Percentiles rank a stretch among this genome's conserved stretches.
Conservation (phyloP, 1,140 invertebrate genomes). For the Drosophila dunni region DNA sequence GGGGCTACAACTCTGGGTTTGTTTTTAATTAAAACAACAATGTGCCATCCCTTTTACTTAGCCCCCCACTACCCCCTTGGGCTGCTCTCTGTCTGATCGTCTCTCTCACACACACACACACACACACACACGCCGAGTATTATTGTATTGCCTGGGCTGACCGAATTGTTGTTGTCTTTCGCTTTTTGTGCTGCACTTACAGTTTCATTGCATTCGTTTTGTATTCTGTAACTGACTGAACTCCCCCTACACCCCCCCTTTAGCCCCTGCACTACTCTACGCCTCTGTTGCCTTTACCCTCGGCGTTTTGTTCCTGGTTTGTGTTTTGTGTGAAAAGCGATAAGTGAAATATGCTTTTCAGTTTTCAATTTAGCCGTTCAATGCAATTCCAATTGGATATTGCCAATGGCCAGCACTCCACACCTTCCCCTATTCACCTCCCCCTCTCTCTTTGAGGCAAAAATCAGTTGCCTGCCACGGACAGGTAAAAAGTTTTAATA, state of each 20-base stretch:
- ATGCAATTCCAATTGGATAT: conserved; percentile 80
- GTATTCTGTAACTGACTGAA: conserved; percentile 6
- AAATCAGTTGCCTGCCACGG: conserved; percentile 19
- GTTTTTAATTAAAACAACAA: conserved; percentile 82
- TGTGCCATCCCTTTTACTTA: conserved; percentile 50
- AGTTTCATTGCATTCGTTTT: conserved; percentile 68
- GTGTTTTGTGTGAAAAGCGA: conserved; percentile 80
- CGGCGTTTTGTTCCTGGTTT: conserved; percentile 52
- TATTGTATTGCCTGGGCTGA: conserved; percentile 62
- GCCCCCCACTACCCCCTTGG: conserved; percentile 31
- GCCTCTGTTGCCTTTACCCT: conserved; percentile 5
- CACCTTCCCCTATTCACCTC: neutral
- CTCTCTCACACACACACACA: conserved; percentile 15
- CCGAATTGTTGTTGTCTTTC: conserved; percentile 55
- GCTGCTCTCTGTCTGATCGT: conserved; percentile 10
- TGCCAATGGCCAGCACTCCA: conserved; percentile 55
- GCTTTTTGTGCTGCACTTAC: conserved; percentile 66
- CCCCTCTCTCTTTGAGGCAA: neutral
- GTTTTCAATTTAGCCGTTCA: conserved; percentile 80
- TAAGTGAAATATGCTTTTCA: conserved; percentile 82
- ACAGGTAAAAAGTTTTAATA: conserved; percentile 38
- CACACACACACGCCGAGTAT: conserved; percentile 47
- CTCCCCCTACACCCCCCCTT: neutral
- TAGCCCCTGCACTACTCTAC: neutral
- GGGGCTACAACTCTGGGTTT: conserved; percentile 60